phyloP scores from a whole-genome alignment of 1,140 invertebrate genomes.

The Cydia splendana region DNA sequence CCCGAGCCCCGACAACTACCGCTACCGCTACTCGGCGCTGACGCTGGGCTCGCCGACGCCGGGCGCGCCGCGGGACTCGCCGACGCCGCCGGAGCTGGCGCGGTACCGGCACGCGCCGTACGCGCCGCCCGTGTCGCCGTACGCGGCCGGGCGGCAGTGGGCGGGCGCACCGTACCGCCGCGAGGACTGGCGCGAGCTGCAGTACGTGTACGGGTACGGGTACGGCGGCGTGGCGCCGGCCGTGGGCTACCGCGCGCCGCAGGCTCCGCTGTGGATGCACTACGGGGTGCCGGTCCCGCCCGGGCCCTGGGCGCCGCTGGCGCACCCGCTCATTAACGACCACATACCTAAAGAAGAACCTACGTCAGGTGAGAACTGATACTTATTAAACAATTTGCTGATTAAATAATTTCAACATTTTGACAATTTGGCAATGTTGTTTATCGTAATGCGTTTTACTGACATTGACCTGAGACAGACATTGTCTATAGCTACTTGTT shows the following conservation, averaged over 20 bases:
- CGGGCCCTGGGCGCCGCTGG: slow-evolving; percentile 67
- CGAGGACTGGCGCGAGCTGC: slow-evolving; percentile 54
- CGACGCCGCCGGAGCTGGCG: slow-evolving; percentile 47
- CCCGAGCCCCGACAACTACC: slow-evolving; percentile 65
- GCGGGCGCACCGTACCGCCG: slow-evolving; percentile 45
- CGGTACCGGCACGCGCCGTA: slow-evolving; percentile 41
- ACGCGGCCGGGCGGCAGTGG: slow-evolving; percentile 42
- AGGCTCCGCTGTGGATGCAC: slow-evolving; percentile 54
- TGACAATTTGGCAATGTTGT: no score
- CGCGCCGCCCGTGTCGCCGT: slow-evolving; percentile 53
- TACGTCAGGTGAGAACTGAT: slow-evolving; percentile 61
- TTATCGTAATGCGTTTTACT: no score
- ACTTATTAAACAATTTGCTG: background rate
- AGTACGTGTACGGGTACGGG: slow-evolving; percentile 56
- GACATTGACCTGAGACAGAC: no score
- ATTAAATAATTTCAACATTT: no score
- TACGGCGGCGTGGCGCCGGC: slow-evolving; percentile 55
- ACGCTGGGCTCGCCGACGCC: slow-evolving; percentile 51
- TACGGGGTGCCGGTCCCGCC: slow-evolving; percentile 57
- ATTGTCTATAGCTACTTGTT: background rate
- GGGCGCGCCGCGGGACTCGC: slow-evolving; percentile 47
- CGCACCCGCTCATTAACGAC: slow-evolving; percentile 72
- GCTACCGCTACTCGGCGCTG: slow-evolving; percentile 59
- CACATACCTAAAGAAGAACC: slow-evolving; percentile 75
- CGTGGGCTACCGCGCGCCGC: slow-evolving; percentile 63